Evolutionary conservation across 2,113 vertebrate species (phyloP).

Genomic region (Pipa parva): DNA sequence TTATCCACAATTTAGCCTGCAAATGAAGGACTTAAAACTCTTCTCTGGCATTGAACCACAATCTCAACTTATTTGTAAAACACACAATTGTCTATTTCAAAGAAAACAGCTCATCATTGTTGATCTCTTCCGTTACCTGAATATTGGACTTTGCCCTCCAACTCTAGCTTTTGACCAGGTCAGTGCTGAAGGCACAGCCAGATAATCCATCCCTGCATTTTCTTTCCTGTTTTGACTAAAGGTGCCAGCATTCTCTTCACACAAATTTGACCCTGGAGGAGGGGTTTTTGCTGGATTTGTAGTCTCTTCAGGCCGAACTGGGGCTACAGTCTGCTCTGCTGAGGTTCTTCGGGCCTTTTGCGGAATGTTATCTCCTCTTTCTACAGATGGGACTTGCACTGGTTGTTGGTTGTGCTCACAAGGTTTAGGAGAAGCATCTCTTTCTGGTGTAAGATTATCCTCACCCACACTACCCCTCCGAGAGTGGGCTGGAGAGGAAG

Average conservation of each 20-base stretch:
- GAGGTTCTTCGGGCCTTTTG: slow-evolving; percentile 87
- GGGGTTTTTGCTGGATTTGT: slow-evolving; percentile 51
- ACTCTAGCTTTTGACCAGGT: slow-evolving; percentile 82
- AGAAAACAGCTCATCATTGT: neutral
- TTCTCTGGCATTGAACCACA: neutral
- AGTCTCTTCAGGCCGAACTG: slow-evolving; percentile 53
- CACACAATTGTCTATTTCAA: neutral
- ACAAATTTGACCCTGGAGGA: slow-evolving; percentile 19
- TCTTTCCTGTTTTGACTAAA: slow-evolving; percentile 68
- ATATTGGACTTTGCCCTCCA: slow-evolving; percentile 83
- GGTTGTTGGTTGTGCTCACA: slow-evolving; percentile 47
- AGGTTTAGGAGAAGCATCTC: slow-evolving; percentile 50
- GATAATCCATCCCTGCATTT: slow-evolving; percentile 79
- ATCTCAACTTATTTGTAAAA: neutral
- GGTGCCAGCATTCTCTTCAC: slow-evolving; percentile 46
- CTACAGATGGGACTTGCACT: slow-evolving; percentile 42
- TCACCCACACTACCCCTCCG: slow-evolving; percentile 80
- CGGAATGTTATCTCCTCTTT: slow-evolving; percentile 73
- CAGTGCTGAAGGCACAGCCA: slow-evolving; percentile 82
- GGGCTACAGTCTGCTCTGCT: slow-evolving; percentile 67
- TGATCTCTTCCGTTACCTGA: slow-evolving; percentile 66
- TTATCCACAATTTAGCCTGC: no score
- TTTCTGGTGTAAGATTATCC: slow-evolving; percentile 58
- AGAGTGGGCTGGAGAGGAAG: slow-evolving; percentile 70
- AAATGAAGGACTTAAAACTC: no score